phyloP scores from a whole-genome alignment of 2,888 invertebrate species.

The Andrena minutula region DNA sequence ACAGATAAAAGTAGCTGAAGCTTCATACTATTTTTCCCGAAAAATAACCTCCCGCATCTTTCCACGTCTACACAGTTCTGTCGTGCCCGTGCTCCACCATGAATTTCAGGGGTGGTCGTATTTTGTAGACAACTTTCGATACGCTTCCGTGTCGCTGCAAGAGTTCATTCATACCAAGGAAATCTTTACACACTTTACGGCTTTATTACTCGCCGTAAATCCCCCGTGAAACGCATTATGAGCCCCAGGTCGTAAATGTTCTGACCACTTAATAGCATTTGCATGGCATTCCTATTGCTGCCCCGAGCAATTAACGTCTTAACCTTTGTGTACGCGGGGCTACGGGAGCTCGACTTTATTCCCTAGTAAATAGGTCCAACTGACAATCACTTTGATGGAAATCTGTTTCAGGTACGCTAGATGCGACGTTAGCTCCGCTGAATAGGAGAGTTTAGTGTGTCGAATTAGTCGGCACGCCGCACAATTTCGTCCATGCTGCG shows the following conservation, averaged over 20 bases:
- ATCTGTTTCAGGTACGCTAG: not conserved
- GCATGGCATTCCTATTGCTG: not conserved
- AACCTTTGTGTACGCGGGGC: constrained; percentile 6
- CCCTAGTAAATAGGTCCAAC: not conserved
- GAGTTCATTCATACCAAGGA: not conserved
- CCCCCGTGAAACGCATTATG: not conserved
- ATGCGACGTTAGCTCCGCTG: not conserved
- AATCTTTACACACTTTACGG: not conserved
- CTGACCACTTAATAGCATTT: constrained; percentile 10
- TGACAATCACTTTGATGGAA: not conserved
- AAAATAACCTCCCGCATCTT: not conserved
- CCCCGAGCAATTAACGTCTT: constrained; percentile 11
- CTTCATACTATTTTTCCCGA: not conserved
- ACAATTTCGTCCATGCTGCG: constrained; percentile 24
- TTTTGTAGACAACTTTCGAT: not conserved
- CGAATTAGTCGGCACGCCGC: constrained; percentile 12
- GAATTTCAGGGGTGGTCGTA: not conserved
- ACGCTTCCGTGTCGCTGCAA: not conserved
- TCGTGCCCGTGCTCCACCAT: not conserved
- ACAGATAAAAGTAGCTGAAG: no score
- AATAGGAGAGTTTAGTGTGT: not conserved
- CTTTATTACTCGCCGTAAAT: constrained; percentile 7
- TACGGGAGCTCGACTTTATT: not conserved
- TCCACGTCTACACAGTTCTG: not conserved
- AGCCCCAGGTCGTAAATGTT: constrained; percentile 11